These are phyloP conservation scores for Tenthredo mesomela DNA, from an alignment of 2,888 invertebrate species.

Conservation along the genomic window DNA sequence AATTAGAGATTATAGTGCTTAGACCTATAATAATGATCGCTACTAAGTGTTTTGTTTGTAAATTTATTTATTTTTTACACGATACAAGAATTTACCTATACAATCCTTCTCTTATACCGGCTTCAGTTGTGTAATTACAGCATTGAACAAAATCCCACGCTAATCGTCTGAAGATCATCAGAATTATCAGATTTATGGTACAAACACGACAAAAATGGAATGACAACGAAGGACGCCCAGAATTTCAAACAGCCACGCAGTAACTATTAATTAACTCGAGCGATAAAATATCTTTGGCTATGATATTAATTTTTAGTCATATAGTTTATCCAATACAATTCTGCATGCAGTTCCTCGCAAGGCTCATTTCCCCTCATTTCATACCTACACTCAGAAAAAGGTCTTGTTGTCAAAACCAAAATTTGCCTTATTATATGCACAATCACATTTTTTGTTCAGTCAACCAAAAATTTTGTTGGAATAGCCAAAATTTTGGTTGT, in stretches of 20 bases:
- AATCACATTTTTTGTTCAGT: too few species aligned
- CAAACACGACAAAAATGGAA: constrained; percentile 45
- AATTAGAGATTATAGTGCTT: constrained; percentile 15
- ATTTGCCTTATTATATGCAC: too few species aligned
- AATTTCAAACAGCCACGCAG: constrained; percentile 14
- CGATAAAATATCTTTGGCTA: not conserved
- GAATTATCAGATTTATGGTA: constrained; percentile 28
- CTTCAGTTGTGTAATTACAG: not conserved
- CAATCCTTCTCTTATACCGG: not conserved
- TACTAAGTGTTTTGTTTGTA: not conserved
- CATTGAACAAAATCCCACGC: constrained; percentile 45
- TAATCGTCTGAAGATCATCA: constrained; percentile 35
- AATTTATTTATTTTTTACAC: not conserved
- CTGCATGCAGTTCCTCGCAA: not conserved
- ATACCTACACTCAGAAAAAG: too few species aligned
- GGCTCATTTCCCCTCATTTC: not conserved
- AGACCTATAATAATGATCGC: too few species aligned
- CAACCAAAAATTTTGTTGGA: too few species aligned
- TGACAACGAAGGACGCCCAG: constrained; percentile 31
- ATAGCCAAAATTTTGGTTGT: too few species aligned
- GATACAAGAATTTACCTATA: not conserved
- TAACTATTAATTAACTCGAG: not conserved
- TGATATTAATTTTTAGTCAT: not conserved
- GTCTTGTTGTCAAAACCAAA: too few species aligned
- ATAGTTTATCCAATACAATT: not conserved